Evolutionary conservation across 2,888 invertebrate species (phyloP).

Genomic region (Aspidiotus destructor): DNA sequence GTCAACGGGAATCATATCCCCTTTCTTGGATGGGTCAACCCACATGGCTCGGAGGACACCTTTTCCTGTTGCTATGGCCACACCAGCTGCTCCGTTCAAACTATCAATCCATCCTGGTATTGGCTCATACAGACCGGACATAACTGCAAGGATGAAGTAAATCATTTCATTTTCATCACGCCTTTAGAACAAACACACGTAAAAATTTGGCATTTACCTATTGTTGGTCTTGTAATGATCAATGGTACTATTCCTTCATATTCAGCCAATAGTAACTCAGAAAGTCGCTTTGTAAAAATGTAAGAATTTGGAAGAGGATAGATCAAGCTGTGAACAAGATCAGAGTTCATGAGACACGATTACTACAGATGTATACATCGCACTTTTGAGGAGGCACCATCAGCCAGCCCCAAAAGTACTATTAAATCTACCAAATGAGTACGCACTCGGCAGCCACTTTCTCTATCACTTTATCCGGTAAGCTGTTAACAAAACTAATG

Average conservation of each 20-base stretch:
- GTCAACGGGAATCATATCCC: constrained; percentile 8
- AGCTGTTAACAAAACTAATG: not conserved
- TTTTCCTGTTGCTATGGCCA: constrained; percentile 5
- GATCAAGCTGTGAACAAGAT: constrained; percentile 1
- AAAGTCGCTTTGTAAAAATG: constrained; percentile 1
- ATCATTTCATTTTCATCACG: not conserved
- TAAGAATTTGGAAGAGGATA: not conserved
- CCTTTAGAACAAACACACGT: not conserved
- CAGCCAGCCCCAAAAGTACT: too few species aligned
- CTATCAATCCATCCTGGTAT: constrained; percentile 6
- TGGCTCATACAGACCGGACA: not conserved
- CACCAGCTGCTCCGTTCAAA: not conserved
- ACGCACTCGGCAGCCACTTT: not conserved
- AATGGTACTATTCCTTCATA: not conserved
- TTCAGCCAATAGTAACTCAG: not conserved
- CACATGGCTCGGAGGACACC: not conserved
- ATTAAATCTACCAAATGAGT: too few species aligned
- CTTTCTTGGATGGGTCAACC: constrained; percentile 1
- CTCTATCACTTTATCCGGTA: not conserved
- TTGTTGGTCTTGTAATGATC: constrained; percentile 1
- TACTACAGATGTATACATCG: too few species aligned
- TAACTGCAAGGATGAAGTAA: not conserved
- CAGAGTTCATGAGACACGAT: too few species aligned
- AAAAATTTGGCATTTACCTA: not conserved
- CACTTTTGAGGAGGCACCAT: too few species aligned